These are phyloP conservation scores for Listronotus oregonensis DNA, from an alignment of 1,140 invertebrate species.

Conservation along the genomic window DNA sequence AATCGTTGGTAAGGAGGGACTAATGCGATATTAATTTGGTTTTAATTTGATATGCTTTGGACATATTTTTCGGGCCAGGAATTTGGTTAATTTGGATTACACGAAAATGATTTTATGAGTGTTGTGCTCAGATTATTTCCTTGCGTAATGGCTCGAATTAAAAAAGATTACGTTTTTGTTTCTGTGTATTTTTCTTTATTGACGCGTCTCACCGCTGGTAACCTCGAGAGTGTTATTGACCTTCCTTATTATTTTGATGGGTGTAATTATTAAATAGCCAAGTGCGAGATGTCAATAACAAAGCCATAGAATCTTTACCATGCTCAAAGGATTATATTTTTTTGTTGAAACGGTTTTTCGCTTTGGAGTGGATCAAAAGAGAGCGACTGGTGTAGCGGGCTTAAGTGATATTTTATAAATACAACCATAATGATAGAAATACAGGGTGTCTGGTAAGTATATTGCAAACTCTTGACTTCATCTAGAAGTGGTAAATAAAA, in stretches of 20 bases:
- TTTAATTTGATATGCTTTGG: conserved; percentile 37
- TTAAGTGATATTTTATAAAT: too few species aligned
- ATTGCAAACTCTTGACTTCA: too few species aligned
- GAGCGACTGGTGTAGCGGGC: too few species aligned
- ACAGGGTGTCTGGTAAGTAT: too few species aligned
- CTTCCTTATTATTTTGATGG: conserved; percentile 30
- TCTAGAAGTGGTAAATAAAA: too few species aligned
- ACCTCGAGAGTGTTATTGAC: conserved; percentile 32
- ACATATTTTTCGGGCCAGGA: conserved; percentile 32
- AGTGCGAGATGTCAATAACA: conserved; percentile 28
- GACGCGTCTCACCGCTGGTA: conserved; percentile 16
- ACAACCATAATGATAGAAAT: too few species aligned
- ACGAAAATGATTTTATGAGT: conserved; percentile 37
- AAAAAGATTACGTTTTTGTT: conserved; percentile 40
- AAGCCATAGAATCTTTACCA: background rate
- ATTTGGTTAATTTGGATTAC: conserved; percentile 38
- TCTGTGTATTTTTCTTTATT: conserved; percentile 23
- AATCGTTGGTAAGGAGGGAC: conserved; percentile 29
- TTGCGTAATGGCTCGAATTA: conserved; percentile 38
- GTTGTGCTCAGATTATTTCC: conserved; percentile 24
- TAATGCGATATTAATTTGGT: conserved; percentile 40
- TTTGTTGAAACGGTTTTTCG: too few species aligned
- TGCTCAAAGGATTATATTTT: too few species aligned
- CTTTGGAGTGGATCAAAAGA: too few species aligned
- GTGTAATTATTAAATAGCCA: conserved; percentile 29